Base-by-base conservation (phyloP, 2,113 vertebrate genomes). In the Cephalopterus ornatus region DNA sequence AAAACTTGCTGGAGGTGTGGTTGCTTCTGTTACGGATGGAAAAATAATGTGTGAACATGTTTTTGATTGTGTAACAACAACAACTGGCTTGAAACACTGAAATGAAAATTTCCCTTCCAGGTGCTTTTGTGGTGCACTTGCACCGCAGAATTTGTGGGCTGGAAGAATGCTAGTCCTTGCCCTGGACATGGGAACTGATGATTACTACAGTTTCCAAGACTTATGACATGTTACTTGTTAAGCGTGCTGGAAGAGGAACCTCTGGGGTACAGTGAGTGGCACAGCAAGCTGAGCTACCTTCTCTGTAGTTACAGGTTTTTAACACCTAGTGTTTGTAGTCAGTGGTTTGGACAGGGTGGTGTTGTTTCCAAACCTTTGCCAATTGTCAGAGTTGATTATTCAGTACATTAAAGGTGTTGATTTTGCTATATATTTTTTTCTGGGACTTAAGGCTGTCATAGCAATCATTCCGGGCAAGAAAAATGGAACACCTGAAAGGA, bases 61-160 rank as follows among this genome's bases (percentile, higher is more conserved):
- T 92, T 94, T 74, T 95, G 93, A 49, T 94, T 95, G 90, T 88
- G 85, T 83, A 96, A 95, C 56, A 81, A 44, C 62, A 79, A 59
- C 53, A 61, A 83, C 49, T 65, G 70, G 20, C 77, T 89, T 88
- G 80, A 86, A 84, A 77, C 5, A 13, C 49, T 68, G 70, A 89
- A 68, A 89, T 67, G 47, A 92, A 93, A 56, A 56, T 82, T 96
- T 87, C 53, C 92, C 83, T 96, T 94, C 92, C 83, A 89, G 92
- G 73, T 96, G 73, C 55, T 82, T 95, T 83, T 92, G 76, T 89
- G 80, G 83, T 92, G 70, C 41, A 32, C 30, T 61, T 78, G 52
- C 68, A 61, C 79, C 12, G 0, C 55, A 41, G 73, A 92, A 61
- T 80, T 84, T 88, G 65, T 75, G 56, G 88, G 63, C 65, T 92